Percentiles rank a stretch among this genome's conserved stretches.
phyloP scores from a whole-genome alignment of 2,888 invertebrate genomes.

The Branchellion lobata region DNA sequence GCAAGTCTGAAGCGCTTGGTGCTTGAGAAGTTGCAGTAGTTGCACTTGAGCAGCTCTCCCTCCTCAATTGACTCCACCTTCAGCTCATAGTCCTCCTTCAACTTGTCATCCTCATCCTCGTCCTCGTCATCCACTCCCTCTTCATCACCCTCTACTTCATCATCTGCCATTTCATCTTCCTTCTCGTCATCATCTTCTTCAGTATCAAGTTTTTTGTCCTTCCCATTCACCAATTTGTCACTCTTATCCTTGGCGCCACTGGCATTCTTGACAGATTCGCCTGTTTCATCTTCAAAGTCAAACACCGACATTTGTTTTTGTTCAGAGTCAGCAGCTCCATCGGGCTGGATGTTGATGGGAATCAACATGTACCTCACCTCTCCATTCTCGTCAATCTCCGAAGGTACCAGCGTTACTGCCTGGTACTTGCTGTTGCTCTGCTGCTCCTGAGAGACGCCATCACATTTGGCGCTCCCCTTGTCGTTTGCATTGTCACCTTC shows the following conservation, averaged over 20 bases:
- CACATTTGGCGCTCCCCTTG: neutral
- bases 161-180: slow-evolving; percentile 39
- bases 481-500: slow-evolving; percentile 55
- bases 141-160: slow-evolving; percentile 42
- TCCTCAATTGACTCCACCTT: slow-evolving; percentile 28
- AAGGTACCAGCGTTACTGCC: slow-evolving; percentile 80
- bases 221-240: slow-evolving; percentile 16
- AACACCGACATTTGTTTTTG: slow-evolving; percentile 70
- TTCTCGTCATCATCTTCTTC: slow-evolving; percentile 27
- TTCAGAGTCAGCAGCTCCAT: slow-evolving; percentile 60
- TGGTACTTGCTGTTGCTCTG: slow-evolving; percentile 69
- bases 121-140: slow-evolving; percentile 43
- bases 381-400: slow-evolving; percentile 74
- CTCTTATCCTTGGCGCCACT: slow-evolving; percentile 31
- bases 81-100: slow-evolving; percentile 1
- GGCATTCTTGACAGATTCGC: slow-evolving; percentile 32
- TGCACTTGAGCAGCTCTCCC: slow-evolving; percentile 69
- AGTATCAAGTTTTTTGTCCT: slow-evolving; percentile 4
- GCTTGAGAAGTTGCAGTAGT: slow-evolving; percentile 86
- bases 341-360: slow-evolving; percentile 70
- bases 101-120: slow-evolving; percentile 10
- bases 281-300: slow-evolving; percentile 66
- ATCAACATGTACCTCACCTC: slow-evolving; percentile 86
- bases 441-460: slow-evolving; percentile 46
- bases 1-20: slow-evolving; percentile 83